Evolutionary conservation across 2,797 vertebrate genomes (phyloP).

Genomic region (Falco novaeseelandiae): DNA sequence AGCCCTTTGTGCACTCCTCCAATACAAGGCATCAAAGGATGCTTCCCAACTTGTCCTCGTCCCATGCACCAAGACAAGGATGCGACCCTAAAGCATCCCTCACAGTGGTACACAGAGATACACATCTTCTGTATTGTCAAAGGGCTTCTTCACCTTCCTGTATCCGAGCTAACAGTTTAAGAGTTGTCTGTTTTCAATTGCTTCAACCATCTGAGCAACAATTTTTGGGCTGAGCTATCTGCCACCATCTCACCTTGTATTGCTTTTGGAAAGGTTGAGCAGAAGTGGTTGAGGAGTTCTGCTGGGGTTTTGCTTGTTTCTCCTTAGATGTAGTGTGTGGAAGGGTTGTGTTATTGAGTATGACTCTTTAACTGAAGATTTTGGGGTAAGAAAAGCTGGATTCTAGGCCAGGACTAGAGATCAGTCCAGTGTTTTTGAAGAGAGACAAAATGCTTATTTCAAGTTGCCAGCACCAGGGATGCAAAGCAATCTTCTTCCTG

Average conservation of each 20-base stretch:
- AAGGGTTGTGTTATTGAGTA: neutral
- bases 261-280: neutral
- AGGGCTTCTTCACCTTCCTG: neutral
- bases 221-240: neutral
- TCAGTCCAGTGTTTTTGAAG: neutral
- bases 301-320: neutral
- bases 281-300: neutral
- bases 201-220: neutral
- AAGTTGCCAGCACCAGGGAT: no score
- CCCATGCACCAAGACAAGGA: neutral
- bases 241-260: fast-evolving
- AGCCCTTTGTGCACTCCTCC: neutral
- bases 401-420: neutral
- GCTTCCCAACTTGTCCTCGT: neutral
- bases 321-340: no score
- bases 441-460: neutral
- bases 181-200: neutral
- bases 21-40: neutral
- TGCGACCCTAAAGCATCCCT: neutral
- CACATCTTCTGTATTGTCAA: neutral
- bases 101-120: neutral
- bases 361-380: neutral
- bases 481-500: neutral
- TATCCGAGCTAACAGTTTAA: no score
- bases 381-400: neutral